These are phyloP conservation scores for Epicauta chinensis DNA, from an alignment of 1,140 invertebrate genomes.

Conservation along the genomic window DNA sequence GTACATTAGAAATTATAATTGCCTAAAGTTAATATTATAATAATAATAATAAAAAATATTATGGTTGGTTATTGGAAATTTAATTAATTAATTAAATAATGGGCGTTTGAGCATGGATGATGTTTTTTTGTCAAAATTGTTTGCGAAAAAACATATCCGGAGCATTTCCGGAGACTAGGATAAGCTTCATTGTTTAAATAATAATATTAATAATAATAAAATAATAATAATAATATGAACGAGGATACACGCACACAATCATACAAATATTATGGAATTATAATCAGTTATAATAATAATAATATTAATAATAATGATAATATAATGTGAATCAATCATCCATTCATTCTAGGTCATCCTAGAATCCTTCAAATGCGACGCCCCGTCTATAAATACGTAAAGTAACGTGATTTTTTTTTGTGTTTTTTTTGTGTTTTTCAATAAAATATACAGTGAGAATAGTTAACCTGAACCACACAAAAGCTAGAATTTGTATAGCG, in stretches of 20 bases:
- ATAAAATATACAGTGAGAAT: background rate
- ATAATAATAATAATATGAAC: too few species aligned
- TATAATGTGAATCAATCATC: constrained; percentile 4
- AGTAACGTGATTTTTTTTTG: too few species aligned
- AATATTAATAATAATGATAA: too few species aligned
- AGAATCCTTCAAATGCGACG: constrained; percentile 25
- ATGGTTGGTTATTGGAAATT: too few species aligned
- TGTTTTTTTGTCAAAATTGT: constrained; percentile 6
- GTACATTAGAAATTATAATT: constrained; percentile 23
- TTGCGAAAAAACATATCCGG: constrained; percentile 12
- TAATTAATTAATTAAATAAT: constrained; percentile 1
- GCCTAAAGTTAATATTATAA: constrained; percentile 20
- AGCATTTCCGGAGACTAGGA: constrained; percentile 33
- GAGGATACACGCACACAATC: constrained; percentile 22
- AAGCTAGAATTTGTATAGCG: background rate
- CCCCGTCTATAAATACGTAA: background rate
- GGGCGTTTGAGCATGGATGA: constrained; percentile 17
- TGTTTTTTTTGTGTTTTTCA: background rate
- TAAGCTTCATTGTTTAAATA: constrained; percentile 24
- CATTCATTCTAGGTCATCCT: constrained; percentile 36
- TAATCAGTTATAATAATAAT: too few species aligned
- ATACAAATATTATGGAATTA: too few species aligned
- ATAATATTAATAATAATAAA: too few species aligned
- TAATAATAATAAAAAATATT: constrained; percentile 19
- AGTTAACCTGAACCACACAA: constrained; percentile 11